Evolutionary conservation across 2,113 vertebrate species (phyloP), one percentile per base, ranked within the genome.

Genomic region (Lagopus leucura): DNA sequence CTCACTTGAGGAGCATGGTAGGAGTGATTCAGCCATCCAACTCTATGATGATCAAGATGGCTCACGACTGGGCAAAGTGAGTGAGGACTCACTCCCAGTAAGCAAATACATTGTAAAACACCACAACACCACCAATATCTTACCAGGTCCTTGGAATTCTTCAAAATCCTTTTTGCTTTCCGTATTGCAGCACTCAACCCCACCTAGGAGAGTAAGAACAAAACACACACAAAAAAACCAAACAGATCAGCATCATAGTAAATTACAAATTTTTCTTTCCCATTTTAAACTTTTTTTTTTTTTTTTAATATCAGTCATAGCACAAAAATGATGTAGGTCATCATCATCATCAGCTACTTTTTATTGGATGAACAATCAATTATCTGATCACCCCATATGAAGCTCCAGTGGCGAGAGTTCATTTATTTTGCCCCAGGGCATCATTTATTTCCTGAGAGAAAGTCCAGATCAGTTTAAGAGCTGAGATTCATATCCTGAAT

Each of bases 81-180:
- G 54, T 2, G 2, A 65, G 38, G 52, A 47, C 32, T 76, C 20
- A 30, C 10, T 88, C 45, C 34, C 70, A 36, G 58, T 48, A 89
- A 84, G 10, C 38, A 73, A 81, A 58, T 42, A 65, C 25, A 45
- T 22, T 6, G 3, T 76, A 78, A 92, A 92, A 86, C 30, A 86
- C 18, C 1, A 6, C n/a, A 34, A 52, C 45, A 73, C 17, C 27
- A 77, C 14, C 3, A 21, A 48, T 86, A 72, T 73, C 96, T 97
- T 97, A 98, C 97, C 97, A 79, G 47, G 52, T 92, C 70, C 54
- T 75, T 93, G 45, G 95, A 95, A 83, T 27, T 84, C 66, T 85
- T 92, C 50, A 91, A 42, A 71, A 92, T 82, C 76, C 55, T 93
- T 71, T 89, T 92, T 85, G 92, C 95, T 90, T 97, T 88, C 61